Evolutionary conservation across 2,888 invertebrate species (phyloP), one percentile per base, ranked within the genome.

Genomic region (Eupithecia exiguata): DNA sequence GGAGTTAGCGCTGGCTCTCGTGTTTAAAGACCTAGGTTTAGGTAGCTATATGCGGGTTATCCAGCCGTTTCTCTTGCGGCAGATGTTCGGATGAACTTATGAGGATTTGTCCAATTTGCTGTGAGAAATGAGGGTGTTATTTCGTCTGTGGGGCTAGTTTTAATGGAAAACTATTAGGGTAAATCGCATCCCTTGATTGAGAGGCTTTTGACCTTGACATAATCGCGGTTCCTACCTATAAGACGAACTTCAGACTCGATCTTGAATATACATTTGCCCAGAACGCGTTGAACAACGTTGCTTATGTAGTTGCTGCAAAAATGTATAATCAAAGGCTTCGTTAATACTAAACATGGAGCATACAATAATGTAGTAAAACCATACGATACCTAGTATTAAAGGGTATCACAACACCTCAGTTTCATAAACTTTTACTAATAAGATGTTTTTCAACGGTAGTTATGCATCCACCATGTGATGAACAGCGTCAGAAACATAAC

Each of bases 41-140:
- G 38, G 63, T 80, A 81, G 83, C 85, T 87, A 85, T 87, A 85
- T 84, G 81, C 86, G 85, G 84, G 82, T 90, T 89, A 91, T 88
- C 89, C 88, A 86, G 88, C 82, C 88, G 87, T 91, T 90, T 88
- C 80, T 91, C 89, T 89, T 84, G 82, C 74, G 81, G 82, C 84
- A 86, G 86, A 87, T 87, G 88, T 86, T 81, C 81, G 77, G 81
- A 73, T 79, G 79, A 86, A 85, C 86, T 80, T 84, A 86, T 84
- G 79, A 82, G 88, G 87, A 88, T 89, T 88, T 87, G 81, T 79
- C 71, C 76, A 78, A 81, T 81, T 80, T 80, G 74, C 61, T 66
- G 76, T 68, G 77, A 78, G 79, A 80, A 82, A 78, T 76, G 73
- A 76, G 75, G 69, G 67, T 72, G 63, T 74, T 69, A 43, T 63